These are phyloP conservation scores for Mechanitis messenoides DNA, from an alignment of 2,888 invertebrate genomes.

Conservation along the genomic window DNA sequence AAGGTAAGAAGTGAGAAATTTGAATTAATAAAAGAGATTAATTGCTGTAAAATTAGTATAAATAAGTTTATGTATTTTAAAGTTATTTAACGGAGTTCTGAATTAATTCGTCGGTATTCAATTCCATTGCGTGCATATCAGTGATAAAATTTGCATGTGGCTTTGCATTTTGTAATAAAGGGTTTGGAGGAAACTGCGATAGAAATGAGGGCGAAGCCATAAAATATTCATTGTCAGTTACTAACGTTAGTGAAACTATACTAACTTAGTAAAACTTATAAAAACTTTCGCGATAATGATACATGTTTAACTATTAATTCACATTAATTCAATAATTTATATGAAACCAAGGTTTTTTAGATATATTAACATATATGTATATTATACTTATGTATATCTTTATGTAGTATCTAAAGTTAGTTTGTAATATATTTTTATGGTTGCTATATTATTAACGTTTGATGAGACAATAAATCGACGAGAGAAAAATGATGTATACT, in stretches of 20 bases:
- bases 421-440: no score
- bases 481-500: no score
- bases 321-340: background rate
- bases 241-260: conserved; percentile 1
- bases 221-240: conserved; percentile 15
- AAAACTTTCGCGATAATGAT: background rate
- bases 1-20: conserved; percentile 46
- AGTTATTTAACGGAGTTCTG: conserved; percentile 2
- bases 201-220: conserved; percentile 14
- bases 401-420: no score
- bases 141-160: conserved; percentile 28
- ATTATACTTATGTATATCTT: no score
- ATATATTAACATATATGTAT: no score
- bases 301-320: background rate
- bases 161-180: conserved; percentile 27
- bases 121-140: conserved; percentile 22
- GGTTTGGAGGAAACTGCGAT: conserved; percentile 17
- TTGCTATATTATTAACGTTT: no score
- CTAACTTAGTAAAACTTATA: conserved; percentile 1
- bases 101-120: background rate
- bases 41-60: conserved; percentile 6
- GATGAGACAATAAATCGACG: no score
- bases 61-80: conserved; percentile 1
- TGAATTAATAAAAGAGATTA: conserved; percentile 14
- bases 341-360: background rate